A percentile compares a stretch with the other conserved stretches of the same genome.
These are phyloP conservation scores for Pluvianellus socialis DNA, from an alignment of 2,113 vertebrate genomes.

Conservation along the genomic window DNA sequence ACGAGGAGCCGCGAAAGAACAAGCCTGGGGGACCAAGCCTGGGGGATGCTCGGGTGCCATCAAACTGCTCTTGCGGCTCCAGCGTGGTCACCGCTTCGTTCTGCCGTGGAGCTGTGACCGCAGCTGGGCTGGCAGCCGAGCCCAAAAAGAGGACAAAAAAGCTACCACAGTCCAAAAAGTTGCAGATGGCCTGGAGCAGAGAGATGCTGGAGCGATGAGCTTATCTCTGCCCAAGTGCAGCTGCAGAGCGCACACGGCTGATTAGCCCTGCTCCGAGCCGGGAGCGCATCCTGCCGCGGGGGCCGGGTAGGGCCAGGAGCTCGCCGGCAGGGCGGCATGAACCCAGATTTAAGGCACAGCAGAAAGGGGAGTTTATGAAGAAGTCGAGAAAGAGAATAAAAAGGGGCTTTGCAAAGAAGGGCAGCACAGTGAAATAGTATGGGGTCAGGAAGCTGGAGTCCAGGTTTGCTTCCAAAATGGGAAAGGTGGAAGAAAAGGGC, in stretches of 20 bases:
- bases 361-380: neutral
- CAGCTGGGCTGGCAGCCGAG: neutral
- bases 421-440: neutral
- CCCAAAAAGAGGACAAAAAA: neutral
- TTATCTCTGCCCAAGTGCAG: neutral
- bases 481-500: too few species aligned
- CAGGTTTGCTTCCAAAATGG: neutral
- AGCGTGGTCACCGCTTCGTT: fast-evolving
- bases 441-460: neutral
- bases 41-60: neutral
- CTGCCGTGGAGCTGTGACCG: neutral
- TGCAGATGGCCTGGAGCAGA: neutral
- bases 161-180: neutral
- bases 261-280: neutral
- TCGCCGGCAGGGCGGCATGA: fast-evolving
- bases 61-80: neutral
- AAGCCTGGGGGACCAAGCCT: neutral
- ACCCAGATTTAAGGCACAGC: fast-evolving
- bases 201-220: neutral
- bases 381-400: neutral
- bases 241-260: neutral
- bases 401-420: neutral
- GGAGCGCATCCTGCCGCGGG: fast-evolving
- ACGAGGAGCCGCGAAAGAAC: neutral
- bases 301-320: neutral